phyloP scores from a whole-genome alignment of 2,113 vertebrate genomes.

The Megaleporinus macrocephalus region DNA sequence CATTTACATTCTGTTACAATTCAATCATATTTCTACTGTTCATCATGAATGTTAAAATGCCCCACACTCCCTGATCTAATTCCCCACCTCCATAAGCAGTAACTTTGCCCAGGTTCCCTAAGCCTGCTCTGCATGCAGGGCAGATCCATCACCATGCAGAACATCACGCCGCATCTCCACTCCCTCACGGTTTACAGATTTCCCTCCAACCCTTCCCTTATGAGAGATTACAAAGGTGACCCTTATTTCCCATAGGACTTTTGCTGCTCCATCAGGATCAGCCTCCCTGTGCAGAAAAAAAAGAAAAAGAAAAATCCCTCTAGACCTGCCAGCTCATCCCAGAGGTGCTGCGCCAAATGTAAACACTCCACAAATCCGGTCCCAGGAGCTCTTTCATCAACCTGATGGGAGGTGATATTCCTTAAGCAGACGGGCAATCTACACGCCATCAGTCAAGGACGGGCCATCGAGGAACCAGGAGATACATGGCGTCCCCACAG shows the following conservation, averaged over 20 bases:
- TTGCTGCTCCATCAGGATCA: slow-evolving; percentile 28
- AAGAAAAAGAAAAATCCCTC: slow-evolving; percentile 28
- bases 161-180: slow-evolving; percentile 2
- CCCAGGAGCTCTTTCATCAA: slow-evolving; percentile 33
- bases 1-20: background rate
- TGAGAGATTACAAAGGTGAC: slow-evolving; percentile 50
- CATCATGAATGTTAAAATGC: background rate
- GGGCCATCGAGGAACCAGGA: slow-evolving; percentile 15
- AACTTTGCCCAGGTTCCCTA: background rate
- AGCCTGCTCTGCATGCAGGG: background rate
- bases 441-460: slow-evolving; percentile 44
- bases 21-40: slow-evolving; percentile 8
- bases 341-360: slow-evolving; percentile 29
- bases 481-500: slow-evolving; percentile 41
- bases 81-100: background rate
- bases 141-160: background rate
- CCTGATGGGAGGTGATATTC: slow-evolving; percentile 50
- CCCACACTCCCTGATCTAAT: slow-evolving; percentile 19
- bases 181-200: slow-evolving; percentile 26
- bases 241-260: slow-evolving; percentile 45
- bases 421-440: slow-evolving; percentile 41
- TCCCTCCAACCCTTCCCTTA: slow-evolving; percentile 19
- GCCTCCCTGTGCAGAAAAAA: background rate
- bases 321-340: slow-evolving; percentile 31
- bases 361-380: slow-evolving; percentile 35